A percentile compares a stretch with the other conserved stretches of the same genome.
Evolutionary conservation across 2,888 invertebrate species (phyloP).

Genomic region (Oscheius sp.): DNA sequence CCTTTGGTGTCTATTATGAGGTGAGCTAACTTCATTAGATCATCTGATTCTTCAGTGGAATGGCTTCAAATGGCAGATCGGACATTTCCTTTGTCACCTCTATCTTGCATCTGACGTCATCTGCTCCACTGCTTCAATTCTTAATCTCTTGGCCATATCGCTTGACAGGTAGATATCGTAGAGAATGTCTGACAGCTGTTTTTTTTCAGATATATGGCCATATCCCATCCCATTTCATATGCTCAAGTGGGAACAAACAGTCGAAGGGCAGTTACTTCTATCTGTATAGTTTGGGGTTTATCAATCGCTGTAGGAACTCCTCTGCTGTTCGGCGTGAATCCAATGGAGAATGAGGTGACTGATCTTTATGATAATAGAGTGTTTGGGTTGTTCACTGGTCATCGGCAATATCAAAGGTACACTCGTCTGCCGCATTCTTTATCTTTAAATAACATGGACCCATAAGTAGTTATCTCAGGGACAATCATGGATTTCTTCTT

Average conservation of each 20-base stretch:
- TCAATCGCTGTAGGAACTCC: constrained; percentile 94
- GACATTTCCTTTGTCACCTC: constrained; percentile 90
- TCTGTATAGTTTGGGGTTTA: constrained; percentile 93
- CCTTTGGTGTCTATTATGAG: constrained; percentile 97
- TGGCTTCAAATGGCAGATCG: constrained; percentile 80
- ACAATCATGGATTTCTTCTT: constrained; percentile 24
- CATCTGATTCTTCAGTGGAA: constrained; percentile 70
- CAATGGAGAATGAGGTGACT: constrained; percentile 71
- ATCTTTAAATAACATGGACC: not conserved
- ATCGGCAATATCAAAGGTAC: no score
- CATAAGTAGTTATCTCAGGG: constrained; percentile 12
- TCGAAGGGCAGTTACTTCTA: constrained; percentile 87
- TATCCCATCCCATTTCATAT: constrained; percentile 68
- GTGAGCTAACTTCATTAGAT: constrained; percentile 74
- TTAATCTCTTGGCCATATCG: constrained; percentile 95
- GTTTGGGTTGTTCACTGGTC: no score
- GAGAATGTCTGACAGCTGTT: not conserved
- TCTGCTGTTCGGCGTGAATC: constrained; percentile 92
- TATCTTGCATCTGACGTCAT: constrained; percentile 98
- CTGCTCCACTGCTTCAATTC: constrained; percentile 95
- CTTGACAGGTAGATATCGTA: constrained; percentile 83
- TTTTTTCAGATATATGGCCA: constrained; percentile 61
- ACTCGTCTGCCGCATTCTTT: constrained; percentile 24
- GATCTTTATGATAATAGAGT: not conserved
- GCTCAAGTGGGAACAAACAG: constrained; percentile 64